phyloP scores from a whole-genome alignment of 2,888 invertebrate species.

The Rapana venosa region DNA sequence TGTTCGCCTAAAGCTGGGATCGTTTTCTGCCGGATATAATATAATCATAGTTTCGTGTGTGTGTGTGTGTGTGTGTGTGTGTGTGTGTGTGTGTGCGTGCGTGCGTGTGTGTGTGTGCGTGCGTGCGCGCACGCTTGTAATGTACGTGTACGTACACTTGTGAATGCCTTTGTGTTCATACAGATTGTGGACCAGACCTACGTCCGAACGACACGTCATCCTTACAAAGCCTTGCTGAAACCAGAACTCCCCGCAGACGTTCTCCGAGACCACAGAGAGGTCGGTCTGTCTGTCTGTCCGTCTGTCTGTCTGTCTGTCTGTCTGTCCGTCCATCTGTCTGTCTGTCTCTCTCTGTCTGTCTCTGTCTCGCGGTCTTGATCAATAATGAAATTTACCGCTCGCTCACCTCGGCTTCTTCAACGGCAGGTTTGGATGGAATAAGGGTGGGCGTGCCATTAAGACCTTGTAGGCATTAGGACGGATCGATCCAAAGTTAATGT shows the following conservation, averaged over 20 bases:
- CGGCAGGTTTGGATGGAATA: no score
- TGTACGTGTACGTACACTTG: not conserved
- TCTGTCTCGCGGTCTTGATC: not conserved
- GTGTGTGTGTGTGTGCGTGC: not conserved
- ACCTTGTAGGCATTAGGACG: no score
- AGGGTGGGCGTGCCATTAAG: no score
- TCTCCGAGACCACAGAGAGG: slow-evolving; percentile 59
- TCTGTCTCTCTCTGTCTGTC: not conserved
- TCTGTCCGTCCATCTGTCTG: not conserved
- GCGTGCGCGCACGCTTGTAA: slow-evolving; percentile 30
- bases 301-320: slow-evolving; percentile 24
- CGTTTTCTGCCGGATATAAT: no score
- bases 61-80: not conserved
- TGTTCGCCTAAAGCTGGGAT: not conserved
- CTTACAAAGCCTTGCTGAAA: slow-evolving; percentile 57
- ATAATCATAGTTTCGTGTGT: not conserved
- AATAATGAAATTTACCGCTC: no score
- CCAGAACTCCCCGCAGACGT: slow-evolving; percentile 57
- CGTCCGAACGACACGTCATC: slow-evolving; percentile 54
- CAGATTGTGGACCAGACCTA: slow-evolving; percentile 59
- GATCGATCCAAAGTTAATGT: no score
- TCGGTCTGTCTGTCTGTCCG: slow-evolving; percentile 38
- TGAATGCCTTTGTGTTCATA: not conserved
- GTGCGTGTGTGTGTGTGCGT: slow-evolving; percentile 13
- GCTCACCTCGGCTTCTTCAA: no score